A percentile compares a stretch with the other conserved stretches of the same genome.
Conservation (phyloP, 2,888 invertebrate genomes). For the Urechis unicinctus region DNA sequence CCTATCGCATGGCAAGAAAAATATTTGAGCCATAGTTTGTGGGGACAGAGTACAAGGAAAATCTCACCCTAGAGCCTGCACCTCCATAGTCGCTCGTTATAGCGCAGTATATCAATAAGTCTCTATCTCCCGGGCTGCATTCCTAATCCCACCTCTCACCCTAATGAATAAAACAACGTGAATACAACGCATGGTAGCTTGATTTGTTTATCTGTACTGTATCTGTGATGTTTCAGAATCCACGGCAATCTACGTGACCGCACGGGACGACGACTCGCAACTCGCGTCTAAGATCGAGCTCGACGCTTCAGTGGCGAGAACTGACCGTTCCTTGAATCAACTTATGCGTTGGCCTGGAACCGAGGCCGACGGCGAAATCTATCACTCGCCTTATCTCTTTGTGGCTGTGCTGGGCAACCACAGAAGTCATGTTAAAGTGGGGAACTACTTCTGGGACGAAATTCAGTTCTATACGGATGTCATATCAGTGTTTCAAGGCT, state of each 20-base stretch:
- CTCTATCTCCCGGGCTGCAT: too few relatives aligned
- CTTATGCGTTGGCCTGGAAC: conserved; percentile 17
- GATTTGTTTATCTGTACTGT: too few relatives aligned
- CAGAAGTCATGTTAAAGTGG: conserved; percentile 13
- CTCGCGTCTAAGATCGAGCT: conserved; percentile 7
- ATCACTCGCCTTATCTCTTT: conserved; percentile 17
- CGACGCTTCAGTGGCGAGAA: conserved; percentile 8
- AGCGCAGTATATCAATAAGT: too few relatives aligned
- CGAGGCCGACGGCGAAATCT: conserved; percentile 12
- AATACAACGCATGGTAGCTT: too few relatives aligned
- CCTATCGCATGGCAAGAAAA: too few relatives aligned
- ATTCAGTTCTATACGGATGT: conserved; percentile 22
- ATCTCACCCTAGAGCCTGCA: too few relatives aligned
- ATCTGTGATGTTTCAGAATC: conserved; percentile 14
- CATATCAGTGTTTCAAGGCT: conserved; percentile 18
- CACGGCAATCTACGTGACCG: conserved; percentile 19
- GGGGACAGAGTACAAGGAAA: too few relatives aligned
- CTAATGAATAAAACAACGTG: too few relatives aligned
- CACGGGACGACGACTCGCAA: conserved; percentile 15
- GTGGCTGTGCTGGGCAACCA: conserved; percentile 19
- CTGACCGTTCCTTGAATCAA: conserved; percentile 13
- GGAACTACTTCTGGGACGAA: conserved; percentile 21
- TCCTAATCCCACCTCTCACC: too few relatives aligned
- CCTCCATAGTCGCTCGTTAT: too few relatives aligned
- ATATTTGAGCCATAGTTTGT: too few relatives aligned